These are phyloP conservation scores for Cottoperca gobio DNA, from an alignment of 2,797 vertebrate species.

Conservation along the genomic window DNA sequence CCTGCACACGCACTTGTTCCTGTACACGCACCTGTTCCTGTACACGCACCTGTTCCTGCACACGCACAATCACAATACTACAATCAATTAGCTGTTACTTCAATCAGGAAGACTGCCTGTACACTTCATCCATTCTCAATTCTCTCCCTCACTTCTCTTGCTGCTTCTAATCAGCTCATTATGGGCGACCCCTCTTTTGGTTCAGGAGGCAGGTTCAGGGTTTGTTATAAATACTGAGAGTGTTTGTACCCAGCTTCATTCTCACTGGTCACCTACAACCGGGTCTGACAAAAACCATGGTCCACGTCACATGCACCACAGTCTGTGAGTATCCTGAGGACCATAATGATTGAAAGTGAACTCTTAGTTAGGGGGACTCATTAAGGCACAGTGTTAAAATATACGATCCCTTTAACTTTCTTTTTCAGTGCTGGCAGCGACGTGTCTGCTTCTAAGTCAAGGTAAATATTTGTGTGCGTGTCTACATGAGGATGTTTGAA, in stretches of 20 bases:
- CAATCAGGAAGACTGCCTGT: too few species aligned
- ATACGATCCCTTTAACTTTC: not conserved
- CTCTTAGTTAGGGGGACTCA: not conserved
- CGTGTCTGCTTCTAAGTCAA: conserved; percentile 20
- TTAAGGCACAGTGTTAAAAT: not conserved
- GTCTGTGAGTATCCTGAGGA: conserved; percentile 51
- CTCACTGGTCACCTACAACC: not conserved
- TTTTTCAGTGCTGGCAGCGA: conserved; percentile 50
- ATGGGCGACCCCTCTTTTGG: too few species aligned
- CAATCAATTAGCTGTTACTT: too few species aligned
- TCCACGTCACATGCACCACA: not conserved
- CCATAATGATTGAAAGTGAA: not conserved
- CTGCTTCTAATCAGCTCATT: too few species aligned
- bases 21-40: too few species aligned
- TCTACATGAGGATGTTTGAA: not conserved
- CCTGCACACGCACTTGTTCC: too few species aligned
- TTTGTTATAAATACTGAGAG: conserved; percentile 44
- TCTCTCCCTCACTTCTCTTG: too few species aligned
- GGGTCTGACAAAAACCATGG: conserved; percentile 33
- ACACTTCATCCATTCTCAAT: too few species aligned
- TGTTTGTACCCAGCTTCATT: not conserved
- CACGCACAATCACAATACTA: too few species aligned
- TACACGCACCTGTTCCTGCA: too few species aligned
- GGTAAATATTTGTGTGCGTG: conserved; percentile 40
- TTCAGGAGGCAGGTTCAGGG: too few species aligned